Evolutionary conservation across 2,113 vertebrate genomes (phyloP), one percentile per base, ranked within the genome.

Genomic region (Carassius auratus): DNA sequence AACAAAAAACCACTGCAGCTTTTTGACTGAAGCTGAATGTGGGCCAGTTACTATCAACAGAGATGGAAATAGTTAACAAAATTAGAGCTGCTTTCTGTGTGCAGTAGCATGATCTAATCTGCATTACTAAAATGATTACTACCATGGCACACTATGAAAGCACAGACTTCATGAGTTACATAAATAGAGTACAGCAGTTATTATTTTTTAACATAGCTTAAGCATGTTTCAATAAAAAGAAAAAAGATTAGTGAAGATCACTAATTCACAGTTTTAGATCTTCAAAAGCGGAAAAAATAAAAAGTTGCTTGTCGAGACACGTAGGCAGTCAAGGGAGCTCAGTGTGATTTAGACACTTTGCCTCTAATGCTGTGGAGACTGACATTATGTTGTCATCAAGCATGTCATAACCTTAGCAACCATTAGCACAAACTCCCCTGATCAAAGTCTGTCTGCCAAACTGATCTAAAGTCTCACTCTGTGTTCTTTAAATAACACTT

Each of bases 371-470:
- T 66, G 85, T 69, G 33, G 81, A 85, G 85, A 68, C 14, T 45
- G 71, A 81, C 82, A 57, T 66, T 77, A 74, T 64, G 36, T 77
- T 85, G 79, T 88, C 90, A 85, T 69, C 85, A 80, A 75, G 64
- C 12, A 59, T 89, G 86, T 88, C 87, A 86, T 66, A 87, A 90
- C 82, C 91, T 89, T 88, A 85, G 76, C 75, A 87, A 82, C 88
- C 86, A 88, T 89, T 87, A 87, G 87, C 84, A 52, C 75, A 26
- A 89, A 90, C 80, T 14, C 74, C 50, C 5, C 59, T 90, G 90
- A 93, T 92, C 91, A 93, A 92, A 92, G 89, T 74, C 45, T 52
- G 26, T 38, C 59, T 75, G 62, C 64, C 68, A 45, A 86, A 85
- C 73, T 30, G n/a, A 86, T 74, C 85, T 79, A 79, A n/a, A n/a